Base-by-base conservation (phyloP, 2,113 vertebrate genomes). In the Festucalex cinctus region DNA sequence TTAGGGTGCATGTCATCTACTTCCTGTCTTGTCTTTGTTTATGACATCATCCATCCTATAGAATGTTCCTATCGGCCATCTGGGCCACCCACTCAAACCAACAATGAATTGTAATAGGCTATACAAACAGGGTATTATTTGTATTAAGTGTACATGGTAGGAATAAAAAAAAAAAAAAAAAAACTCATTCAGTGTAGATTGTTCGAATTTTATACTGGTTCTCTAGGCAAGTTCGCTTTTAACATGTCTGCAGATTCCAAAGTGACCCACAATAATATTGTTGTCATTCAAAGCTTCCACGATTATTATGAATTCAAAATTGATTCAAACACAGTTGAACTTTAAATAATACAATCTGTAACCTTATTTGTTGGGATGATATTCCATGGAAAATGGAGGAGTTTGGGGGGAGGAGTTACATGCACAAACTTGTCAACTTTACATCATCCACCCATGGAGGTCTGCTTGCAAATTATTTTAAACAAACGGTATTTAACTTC, bases 11-110 rank as follows among this genome's bases (percentile, higher is more conserved):
- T 86, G 80, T 85, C 81, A 79, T 87, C 77, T 44, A 74, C 73
- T 85, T 87, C 80, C 81, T 83, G 65, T 68, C 65, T 68, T 53
- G 39, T 61, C 75, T 80, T 77, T 79, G 68, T 74, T 80, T 78
- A 69, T 76, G 56, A 69, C 78, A 77, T 76, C 63, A 57, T 46
- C 58, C 63, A 68, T 17, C 36, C 68, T 67, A 68, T 63, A 73
- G 64, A 73, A 60, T 43, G 65, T 66, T 70, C 64, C 32, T 68
- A 73, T 78, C 48, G 66, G 53, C 49, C 62, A 70, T 66, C 14
- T 69, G n/a, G 53, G 65, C 74, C 74, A 74, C 65, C 44, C 43
- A 73, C 58, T 44, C 5, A 39, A 63, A 71, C 53, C 63, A 41
- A 24, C 20, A 66, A 61, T 37, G 3, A 75, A 68, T 10, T 56